phyloP scores from a whole-genome alignment of 2,888 invertebrate genomes.

The Amblyteles armatorius region DNA sequence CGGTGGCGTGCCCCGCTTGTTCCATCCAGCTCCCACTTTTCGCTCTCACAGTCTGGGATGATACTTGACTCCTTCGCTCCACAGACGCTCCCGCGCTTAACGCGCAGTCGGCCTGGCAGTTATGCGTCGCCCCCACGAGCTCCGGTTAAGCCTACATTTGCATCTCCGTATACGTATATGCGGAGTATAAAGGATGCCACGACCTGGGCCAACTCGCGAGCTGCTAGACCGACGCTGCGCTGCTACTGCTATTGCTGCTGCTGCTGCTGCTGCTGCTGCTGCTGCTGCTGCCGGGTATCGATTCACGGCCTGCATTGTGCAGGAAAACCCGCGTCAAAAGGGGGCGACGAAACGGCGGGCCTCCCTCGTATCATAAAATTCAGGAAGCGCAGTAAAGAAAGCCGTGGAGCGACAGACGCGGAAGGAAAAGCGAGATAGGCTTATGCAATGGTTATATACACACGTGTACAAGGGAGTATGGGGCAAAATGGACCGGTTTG shows the following conservation, averaged over 20 bases:
- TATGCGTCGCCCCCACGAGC: slow-evolving; percentile 18
- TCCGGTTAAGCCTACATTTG: slow-evolving; percentile 46
- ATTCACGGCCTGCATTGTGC: slow-evolving; percentile 58
- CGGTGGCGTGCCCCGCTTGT: neutral
- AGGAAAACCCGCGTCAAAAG: slow-evolving; percentile 48
- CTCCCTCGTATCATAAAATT: slow-evolving; percentile 51
- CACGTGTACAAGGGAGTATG: too few relatives aligned
- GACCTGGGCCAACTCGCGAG: slow-evolving; percentile 64
- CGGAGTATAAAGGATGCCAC: slow-evolving; percentile 58
- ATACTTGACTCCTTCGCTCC: neutral
- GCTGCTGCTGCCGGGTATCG: slow-evolving; percentile 54
- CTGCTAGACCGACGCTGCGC: slow-evolving; percentile 54
- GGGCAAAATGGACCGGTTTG: too few relatives aligned
- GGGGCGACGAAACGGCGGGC: slow-evolving; percentile 62
- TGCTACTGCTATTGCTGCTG: slow-evolving; percentile 18
- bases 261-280: slow-evolving; percentile 35
- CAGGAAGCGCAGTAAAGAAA: slow-evolving; percentile 54
- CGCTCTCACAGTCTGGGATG: neutral
- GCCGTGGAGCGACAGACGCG: neutral
- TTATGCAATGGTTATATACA: neutral
- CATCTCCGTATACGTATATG: slow-evolving; percentile 21
- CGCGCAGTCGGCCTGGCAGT: slow-evolving; percentile 2
- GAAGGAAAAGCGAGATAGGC: neutral
- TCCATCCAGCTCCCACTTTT: slow-evolving; percentile 18
- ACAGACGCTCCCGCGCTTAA: neutral